These are phyloP conservation scores for Calephelis virginiensis DNA, from an alignment of 1,140 invertebrate genomes.

Conservation along the genomic window DNA sequence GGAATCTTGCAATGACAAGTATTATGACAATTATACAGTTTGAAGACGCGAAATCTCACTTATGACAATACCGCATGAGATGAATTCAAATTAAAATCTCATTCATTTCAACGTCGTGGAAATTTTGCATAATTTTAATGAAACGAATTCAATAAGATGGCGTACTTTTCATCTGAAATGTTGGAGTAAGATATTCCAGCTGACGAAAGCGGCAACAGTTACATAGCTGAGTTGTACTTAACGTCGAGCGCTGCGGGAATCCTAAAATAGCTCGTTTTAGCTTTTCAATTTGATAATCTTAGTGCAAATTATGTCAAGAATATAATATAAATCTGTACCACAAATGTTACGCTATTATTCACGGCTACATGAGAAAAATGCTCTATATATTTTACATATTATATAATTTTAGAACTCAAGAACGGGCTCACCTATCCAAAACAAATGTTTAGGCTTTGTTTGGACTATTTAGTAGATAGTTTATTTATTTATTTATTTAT, in stretches of 20 bases:
- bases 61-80: slow-evolving; percentile 8
- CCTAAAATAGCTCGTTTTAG: slow-evolving; percentile 3
- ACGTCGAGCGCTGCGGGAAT: not conserved
- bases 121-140: slow-evolving; percentile 15
- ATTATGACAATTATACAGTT: slow-evolving; percentile 2
- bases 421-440: no score
- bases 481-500: no score
- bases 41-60: not conserved
- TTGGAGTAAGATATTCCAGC: slow-evolving; percentile 3
- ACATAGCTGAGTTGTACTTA: slow-evolving; percentile 9
- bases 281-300: slow-evolving; percentile 10
- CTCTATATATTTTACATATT: no score
- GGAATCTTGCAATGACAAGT: not conserved
- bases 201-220: slow-evolving; percentile 4
- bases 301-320: slow-evolving; percentile 8
- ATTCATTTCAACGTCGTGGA: slow-evolving; percentile 9
- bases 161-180: slow-evolving; percentile 13
- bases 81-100: slow-evolving; percentile 14
- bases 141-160: slow-evolving; percentile 10
- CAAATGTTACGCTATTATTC: no score
- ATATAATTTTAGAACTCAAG: no score
- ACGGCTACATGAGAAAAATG: no score
- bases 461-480: no score
- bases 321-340: not conserved
- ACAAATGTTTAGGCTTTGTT: no score